phyloP scores from a whole-genome alignment of 1,140 invertebrate genomes.

The Bombus waltoni region DNA sequence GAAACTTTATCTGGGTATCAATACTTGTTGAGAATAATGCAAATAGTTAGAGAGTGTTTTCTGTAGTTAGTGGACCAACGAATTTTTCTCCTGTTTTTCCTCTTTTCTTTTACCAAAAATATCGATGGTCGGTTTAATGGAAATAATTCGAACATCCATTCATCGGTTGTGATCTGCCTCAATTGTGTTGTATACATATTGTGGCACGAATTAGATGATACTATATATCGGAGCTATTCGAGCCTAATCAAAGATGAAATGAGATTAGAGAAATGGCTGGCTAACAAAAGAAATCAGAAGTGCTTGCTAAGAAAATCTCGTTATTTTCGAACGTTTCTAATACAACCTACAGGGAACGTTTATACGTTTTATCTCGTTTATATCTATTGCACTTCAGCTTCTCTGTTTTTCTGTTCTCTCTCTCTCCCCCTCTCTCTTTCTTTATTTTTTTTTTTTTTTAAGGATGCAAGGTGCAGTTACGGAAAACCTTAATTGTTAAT shows the following conservation, averaged over 20 bases:
- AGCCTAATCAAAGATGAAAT: background rate
- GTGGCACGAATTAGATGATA: conserved; percentile 3
- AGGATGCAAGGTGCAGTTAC: conserved; percentile 22
- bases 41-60: conserved; percentile 30
- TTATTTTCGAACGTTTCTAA: background rate
- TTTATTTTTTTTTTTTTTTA: conserved; percentile 7
- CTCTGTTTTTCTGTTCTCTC: conserved; percentile 5
- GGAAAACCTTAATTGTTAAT: background rate
- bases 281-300: background rate
- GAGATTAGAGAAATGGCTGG: background rate
- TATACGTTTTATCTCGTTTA: conserved; percentile 5
- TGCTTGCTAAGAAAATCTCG: background rate
- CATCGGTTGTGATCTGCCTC: background rate
- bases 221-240: background rate
- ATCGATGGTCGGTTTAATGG: conserved; percentile 19
- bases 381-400: conserved; percentile 48
- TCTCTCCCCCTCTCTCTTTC: background rate
- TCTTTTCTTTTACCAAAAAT: background rate
- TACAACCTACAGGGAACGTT: background rate
- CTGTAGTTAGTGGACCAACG: conserved; percentile 32
- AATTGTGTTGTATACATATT: background rate
- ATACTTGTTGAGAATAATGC: conserved; percentile 44
- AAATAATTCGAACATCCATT: background rate
- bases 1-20: conserved; percentile 18
- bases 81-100: background rate